A percentile compares a stretch with the other conserved stretches of the same genome.
These are phyloP conservation scores for Melinaea marsaeus DNA, from an alignment of 2,888 invertebrate genomes.

Conservation along the genomic window DNA sequence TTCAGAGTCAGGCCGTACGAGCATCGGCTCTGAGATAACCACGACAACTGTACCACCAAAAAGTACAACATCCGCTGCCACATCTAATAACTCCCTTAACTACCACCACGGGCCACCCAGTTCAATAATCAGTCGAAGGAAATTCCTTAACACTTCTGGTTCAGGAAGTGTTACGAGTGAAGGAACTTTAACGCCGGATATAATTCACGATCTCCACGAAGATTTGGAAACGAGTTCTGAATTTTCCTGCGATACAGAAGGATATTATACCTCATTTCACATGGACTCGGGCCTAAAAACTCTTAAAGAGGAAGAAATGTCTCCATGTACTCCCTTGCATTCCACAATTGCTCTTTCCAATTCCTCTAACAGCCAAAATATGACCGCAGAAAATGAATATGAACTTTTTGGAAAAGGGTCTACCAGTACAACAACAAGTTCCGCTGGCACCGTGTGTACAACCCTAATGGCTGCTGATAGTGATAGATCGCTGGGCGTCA, in stretches of 20 bases:
- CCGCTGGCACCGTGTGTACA: conserved; percentile 93
- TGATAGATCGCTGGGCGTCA: conserved; percentile 79
- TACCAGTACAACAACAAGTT: conserved; percentile 93
- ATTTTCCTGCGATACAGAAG: conserved; percentile 97
- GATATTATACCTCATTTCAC: conserved; percentile 98
- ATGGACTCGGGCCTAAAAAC: conserved; percentile 95
- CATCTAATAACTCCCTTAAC: conserved; percentile 84
- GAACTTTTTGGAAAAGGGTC: conserved; percentile 95
- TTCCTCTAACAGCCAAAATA: conserved; percentile 83
- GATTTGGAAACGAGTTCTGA: conserved; percentile 93
- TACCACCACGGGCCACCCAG: conserved; percentile 81
- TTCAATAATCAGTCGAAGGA: conserved; percentile 82
- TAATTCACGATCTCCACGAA: conserved; percentile 87
- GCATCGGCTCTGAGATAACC: conserved; percentile 90
- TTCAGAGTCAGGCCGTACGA: conserved; percentile 91
- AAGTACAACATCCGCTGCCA: conserved; percentile 82
- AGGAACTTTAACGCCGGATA: conserved; percentile 90
- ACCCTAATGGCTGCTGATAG: conserved; percentile 85
- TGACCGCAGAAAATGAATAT: conserved; percentile 91
- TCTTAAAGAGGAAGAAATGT: conserved; percentile 82
- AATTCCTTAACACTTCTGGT: conserved; percentile 85
- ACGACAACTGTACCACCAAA: conserved; percentile 83
- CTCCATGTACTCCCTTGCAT: conserved; percentile 84
- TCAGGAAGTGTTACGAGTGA: conserved; percentile 91
- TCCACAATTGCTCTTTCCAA: conserved; percentile 83